Base-by-base conservation (phyloP, 2,888 invertebrate species). In the Drosophila yooni region DNA sequence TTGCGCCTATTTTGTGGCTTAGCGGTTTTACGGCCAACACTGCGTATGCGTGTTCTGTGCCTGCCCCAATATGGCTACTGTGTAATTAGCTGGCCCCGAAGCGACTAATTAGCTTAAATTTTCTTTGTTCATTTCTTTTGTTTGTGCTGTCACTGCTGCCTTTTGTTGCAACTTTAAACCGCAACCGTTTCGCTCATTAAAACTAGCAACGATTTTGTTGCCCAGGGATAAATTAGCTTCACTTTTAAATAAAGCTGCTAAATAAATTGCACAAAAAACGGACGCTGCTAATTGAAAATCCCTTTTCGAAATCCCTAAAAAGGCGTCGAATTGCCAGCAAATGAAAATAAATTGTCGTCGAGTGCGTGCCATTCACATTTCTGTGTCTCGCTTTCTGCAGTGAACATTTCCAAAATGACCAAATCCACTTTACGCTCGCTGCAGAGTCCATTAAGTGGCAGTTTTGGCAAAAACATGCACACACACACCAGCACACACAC, bases 1-100 rank as follows among this genome's bases (percentile, higher is more conserved):
- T 83, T 76, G 76, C 76, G 85, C 79, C 85, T 85, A 87, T 86
- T 87, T 88, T 86, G 86, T 74, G 88, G 86, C 76, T 87, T 88
- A 86, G 86, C 86, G 80, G 76, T 86, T 84, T 86, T 88, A 88
- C 78, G 86, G 71, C 75, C 83, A 81, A 76, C 68, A 66, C 71
- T 68, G 76, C 60, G 74, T 75, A 76, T 83, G 74, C 76, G 78
- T 70, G 58, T 21, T 64, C 51, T 51, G 27, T 27, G 33, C 29
- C 10, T 31, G n/a, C 36, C 40, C 34, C 51, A 56, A 54, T 66
- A 66, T 50, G 70, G 67, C 66, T 70, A 69, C 70, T 67, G 75
- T 65, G 76, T 87, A 87, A 87, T 87, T 87, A 87, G 84, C 81
- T 69, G 67, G 72, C 81, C 75, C 74, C 79, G 54, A 52, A 84